Percentiles rank a stretch among this genome's conserved stretches.
These are phyloP conservation scores for Homalodisca vitripennis DNA, from an alignment of 1,140 invertebrate species.

Conservation along the genomic window DNA sequence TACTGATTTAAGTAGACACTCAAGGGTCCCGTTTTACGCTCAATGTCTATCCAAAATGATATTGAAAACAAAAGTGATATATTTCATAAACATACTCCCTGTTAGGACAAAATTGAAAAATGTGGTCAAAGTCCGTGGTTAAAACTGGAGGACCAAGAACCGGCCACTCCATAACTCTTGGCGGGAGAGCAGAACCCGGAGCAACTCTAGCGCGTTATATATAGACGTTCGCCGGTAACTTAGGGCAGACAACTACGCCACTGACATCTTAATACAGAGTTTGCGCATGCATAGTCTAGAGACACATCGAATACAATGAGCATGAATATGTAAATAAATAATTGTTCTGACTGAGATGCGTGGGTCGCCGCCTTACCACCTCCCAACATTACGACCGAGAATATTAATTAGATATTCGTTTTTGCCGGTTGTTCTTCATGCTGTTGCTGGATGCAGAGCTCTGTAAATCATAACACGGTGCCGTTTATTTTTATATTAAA, in stretches of 20 bases:
- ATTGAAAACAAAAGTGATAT: no score
- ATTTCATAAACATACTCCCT: no score
- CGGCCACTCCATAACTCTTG: no score
- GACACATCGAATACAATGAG: constrained; percentile 23
- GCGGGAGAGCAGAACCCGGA: neutral
- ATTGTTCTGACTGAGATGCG: constrained; percentile 25
- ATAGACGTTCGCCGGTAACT: neutral
- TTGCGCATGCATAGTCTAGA: neutral
- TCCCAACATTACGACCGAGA: neutral
- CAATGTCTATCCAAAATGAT: no score
- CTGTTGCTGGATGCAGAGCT: no score
- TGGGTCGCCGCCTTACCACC: constrained; percentile 20
- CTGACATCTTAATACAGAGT: constrained; percentile 28
- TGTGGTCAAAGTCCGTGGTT: no score
- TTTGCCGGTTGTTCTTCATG: neutral
- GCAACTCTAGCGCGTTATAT: neutral
- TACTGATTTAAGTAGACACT: no score
- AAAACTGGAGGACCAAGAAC: no score
- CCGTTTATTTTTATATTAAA: no score
- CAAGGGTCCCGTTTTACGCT: no score
- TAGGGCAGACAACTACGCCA: constrained; percentile 6
- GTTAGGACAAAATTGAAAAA: no score
- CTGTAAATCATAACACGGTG: no score
- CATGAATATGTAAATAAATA: constrained; percentile 28
- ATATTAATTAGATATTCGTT: constrained; percentile 4